These are phyloP conservation scores for Allolobophora icterica DNA, from an alignment of 2,888 invertebrate genomes.

Conservation along the genomic window DNA sequence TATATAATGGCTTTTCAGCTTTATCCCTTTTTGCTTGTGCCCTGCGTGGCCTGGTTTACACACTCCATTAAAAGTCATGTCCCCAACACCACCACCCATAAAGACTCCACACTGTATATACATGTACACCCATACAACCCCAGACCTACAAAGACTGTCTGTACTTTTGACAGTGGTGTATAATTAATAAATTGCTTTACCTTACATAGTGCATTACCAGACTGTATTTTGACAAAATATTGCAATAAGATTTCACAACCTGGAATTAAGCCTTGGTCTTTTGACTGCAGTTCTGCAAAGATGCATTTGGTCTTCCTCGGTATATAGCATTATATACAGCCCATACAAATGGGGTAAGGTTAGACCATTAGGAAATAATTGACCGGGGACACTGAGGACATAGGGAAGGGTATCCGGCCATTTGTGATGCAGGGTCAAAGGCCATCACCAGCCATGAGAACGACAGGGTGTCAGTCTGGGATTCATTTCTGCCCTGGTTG, in stretches of 20 bases:
- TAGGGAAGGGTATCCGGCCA: neutral
- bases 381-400: neutral
- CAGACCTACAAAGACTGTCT: neutral
- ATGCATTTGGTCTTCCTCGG: no score
- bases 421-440: neutral
- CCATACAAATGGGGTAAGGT: neutral
- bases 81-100: no score
- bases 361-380: neutral
- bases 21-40: no score
- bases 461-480: neutral
- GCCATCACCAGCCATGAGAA: constrained; percentile 3
- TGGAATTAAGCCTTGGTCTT: neutral
- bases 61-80: no score
- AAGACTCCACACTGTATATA: no score
- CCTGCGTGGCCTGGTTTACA: no score
- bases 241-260: neutral
- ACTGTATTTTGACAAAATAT: neutral
- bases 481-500: neutral
- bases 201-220: neutral
- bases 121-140: no score
- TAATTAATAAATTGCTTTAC: neutral
- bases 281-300: neutral
- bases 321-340: no score
- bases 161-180: neutral
- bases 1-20: no score